phyloP scores from a whole-genome alignment of 2,797 vertebrate species.

The Tamandua tetradactyla region DNA sequence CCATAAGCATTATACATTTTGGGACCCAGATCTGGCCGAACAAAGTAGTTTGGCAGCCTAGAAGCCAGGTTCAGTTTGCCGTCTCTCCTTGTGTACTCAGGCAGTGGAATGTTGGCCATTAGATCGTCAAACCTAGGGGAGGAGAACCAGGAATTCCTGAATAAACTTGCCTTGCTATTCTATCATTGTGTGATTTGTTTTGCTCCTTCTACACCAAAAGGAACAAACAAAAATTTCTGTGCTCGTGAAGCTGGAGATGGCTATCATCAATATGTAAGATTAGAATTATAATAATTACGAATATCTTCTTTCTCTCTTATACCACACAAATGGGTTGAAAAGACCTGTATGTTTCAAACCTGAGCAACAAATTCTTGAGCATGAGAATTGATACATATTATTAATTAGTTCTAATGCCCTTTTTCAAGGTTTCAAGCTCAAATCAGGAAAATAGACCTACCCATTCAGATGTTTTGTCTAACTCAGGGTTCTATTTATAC shows the following conservation, averaged over 20 bases:
- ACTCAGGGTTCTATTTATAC: neutral
- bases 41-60: slow-evolving; percentile 87
- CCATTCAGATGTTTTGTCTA: neutral
- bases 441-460: neutral
- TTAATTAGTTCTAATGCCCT: neutral
- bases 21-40: slow-evolving; percentile 87
- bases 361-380: neutral
- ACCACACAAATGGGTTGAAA: neutral
- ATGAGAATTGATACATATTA: neutral
- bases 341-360: neutral
- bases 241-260: neutral
- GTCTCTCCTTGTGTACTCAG: slow-evolving; percentile 88
- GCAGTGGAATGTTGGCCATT: slow-evolving; percentile 88
- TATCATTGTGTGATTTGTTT: neutral
- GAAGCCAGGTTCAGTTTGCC: slow-evolving; percentile 88
- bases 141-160: slow-evolving; percentile 52
- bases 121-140: slow-evolving; percentile 87
- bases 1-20: slow-evolving; percentile 90
- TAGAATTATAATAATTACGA: neutral
- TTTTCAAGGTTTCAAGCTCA: slow-evolving; percentile 19
- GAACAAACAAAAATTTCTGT: neutral
- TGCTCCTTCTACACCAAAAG: neutral
- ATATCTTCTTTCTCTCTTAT: neutral
- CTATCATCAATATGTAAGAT: neutral
- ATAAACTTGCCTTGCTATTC: slow-evolving; percentile 3